Conservation (phyloP, 2,888 invertebrate genomes). For the Nymphalis urticae region DNA sequence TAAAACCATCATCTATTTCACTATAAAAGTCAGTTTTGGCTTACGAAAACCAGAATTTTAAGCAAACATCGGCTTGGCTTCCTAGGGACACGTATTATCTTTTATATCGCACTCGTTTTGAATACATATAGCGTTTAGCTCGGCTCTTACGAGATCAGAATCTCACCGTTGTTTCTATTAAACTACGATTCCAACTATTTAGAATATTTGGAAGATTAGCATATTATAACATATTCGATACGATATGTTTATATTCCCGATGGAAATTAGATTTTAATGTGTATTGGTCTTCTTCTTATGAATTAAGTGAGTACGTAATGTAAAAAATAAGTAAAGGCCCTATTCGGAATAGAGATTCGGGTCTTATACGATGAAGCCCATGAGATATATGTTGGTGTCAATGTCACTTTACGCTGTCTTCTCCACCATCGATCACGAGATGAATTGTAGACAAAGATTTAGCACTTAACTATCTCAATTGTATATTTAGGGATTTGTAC, state of each 20-base stretch:
- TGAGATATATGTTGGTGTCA: no score
- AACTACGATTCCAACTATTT: slow-evolving; percentile 37
- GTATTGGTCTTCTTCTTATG: no score
- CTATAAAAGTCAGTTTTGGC: background rate
- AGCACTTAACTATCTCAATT: no score
- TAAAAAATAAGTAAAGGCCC: no score
- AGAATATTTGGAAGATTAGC: slow-evolving; percentile 30
- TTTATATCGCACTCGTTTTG: slow-evolving; percentile 23
- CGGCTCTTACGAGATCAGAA: slow-evolving; percentile 17
- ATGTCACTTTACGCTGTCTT: no score
- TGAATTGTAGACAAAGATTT: no score
- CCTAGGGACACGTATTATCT: slow-evolving; percentile 13
- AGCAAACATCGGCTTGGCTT: background rate
- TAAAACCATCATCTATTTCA: background rate
- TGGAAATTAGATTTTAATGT: background rate
- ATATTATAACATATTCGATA: slow-evolving; percentile 10
- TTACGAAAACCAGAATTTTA: background rate
- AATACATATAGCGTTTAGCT: slow-evolving; percentile 28
- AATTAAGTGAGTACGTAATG: background rate
- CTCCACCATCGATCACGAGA: no score
- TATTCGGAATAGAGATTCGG: no score
- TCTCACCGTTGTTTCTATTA: slow-evolving; percentile 24
- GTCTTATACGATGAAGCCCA: no score
- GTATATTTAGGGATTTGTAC: no score
- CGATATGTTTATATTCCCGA: background rate